Percentiles rank a stretch among this genome's conserved stretches.
phyloP scores from a whole-genome alignment of 2,797 vertebrate genomes.

The Chelidonichthys spinosus region DNA sequence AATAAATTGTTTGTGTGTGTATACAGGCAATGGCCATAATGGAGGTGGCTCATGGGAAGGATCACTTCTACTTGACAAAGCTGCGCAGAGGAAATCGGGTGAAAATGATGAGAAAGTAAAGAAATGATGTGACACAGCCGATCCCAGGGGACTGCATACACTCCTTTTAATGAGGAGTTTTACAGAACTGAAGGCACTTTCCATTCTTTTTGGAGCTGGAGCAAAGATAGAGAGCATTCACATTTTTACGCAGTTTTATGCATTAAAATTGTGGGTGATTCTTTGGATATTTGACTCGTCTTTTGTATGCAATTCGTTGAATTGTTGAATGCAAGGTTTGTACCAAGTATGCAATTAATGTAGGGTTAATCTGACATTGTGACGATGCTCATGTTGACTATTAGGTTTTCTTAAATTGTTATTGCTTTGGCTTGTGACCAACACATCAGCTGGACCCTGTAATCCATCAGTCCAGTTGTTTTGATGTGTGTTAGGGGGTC shows the following conservation, averaged over 20 bases:
- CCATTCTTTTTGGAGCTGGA: constrained; percentile 17
- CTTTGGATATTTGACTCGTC: background rate
- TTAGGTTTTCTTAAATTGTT: background rate
- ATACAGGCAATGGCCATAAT: constrained; percentile 92
- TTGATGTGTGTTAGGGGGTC: background rate
- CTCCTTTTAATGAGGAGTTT: constrained; percentile 17
- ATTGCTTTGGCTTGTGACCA: constrained; percentile 5
- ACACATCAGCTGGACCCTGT: constrained; percentile 28
- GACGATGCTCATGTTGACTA: background rate
- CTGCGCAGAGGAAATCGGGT: constrained; percentile 88
- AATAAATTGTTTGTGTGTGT: constrained; percentile 26
- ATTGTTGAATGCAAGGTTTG: constrained; percentile 43
- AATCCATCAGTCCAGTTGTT: constrained; percentile 15
- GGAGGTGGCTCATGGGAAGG: constrained; percentile 95
- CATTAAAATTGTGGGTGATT: background rate
- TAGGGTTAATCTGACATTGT: background rate
- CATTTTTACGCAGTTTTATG: constrained; percentile 21
- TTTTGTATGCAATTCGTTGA: constrained; percentile 1
- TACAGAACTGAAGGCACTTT: constrained; percentile 40
- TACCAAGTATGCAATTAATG: constrained; percentile 24
- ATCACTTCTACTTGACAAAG: constrained; percentile 91
- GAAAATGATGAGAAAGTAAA: constrained; percentile 71
- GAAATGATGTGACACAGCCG: background rate
- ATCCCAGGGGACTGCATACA: constrained; percentile 31
- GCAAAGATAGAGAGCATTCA: background rate